Percentiles rank a stretch among this genome's conserved stretches.
These are phyloP conservation scores for Sternarchorhynchus goeldii DNA, from an alignment of 2,797 vertebrate genomes.

Conservation along the genomic window DNA sequence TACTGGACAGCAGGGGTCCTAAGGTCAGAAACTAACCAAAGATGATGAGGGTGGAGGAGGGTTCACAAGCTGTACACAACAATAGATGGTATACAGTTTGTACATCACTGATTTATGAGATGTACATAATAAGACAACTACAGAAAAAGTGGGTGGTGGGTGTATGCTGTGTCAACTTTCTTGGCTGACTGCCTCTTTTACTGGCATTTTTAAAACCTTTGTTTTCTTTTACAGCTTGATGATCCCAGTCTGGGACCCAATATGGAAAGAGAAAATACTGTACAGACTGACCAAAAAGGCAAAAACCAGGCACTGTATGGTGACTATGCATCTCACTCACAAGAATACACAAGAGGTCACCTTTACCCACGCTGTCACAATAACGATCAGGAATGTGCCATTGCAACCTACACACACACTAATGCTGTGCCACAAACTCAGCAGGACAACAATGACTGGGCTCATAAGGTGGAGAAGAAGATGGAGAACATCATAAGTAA, in stretches of 20 bases:
- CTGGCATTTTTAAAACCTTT: background rate
- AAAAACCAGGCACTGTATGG: conserved; percentile 3
- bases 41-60: too few relatives aligned
- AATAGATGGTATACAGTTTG: too few relatives aligned
- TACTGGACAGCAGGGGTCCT: too few relatives aligned
- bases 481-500: background rate
- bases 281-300: background rate
- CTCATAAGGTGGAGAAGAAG: background rate
- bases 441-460: background rate
- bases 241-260: background rate
- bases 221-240: conserved; percentile 18
- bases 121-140: too few relatives aligned
- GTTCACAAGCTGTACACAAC: too few relatives aligned
- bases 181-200: background rate
- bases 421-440: background rate
- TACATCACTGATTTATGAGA: too few relatives aligned
- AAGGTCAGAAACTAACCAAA: too few relatives aligned
- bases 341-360: conserved; percentile 12
- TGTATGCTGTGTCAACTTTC: background rate
- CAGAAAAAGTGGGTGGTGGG: background rate
- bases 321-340: background rate
- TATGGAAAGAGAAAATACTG: background rate
- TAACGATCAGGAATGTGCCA: conserved; percentile 9
- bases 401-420: conserved; percentile 5
- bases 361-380: conserved; percentile 7